These are phyloP conservation scores for Channa maculata DNA, from an alignment of 2,113 vertebrate genomes.

Conservation along the genomic window DNA sequence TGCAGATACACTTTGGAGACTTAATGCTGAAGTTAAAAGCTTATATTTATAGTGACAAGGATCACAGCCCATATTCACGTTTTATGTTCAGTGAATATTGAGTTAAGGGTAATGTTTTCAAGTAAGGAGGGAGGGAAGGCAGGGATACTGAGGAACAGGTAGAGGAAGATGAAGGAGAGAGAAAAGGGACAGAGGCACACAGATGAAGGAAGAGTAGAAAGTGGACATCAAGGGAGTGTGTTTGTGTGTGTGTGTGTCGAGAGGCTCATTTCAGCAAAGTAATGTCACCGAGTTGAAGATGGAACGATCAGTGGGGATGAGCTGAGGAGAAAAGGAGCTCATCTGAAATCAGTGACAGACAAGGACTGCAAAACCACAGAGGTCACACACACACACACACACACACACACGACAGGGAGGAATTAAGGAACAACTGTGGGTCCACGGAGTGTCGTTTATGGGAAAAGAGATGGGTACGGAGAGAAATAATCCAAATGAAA, in stretches of 20 bases:
- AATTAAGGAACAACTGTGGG: constrained; percentile 9
- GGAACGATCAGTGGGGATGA: constrained; percentile 7
- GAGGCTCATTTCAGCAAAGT: not conserved
- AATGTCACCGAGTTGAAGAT: not conserved
- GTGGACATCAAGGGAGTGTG: constrained; percentile 1
- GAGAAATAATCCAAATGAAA: constrained; percentile 32
- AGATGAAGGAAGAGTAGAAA: not conserved
- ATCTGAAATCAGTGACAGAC: constrained; percentile 5
- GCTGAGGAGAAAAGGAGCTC: not conserved
- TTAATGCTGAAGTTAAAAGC: constrained; percentile 28
- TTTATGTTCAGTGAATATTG: not conserved
- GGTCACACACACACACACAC: constrained; percentile 15
- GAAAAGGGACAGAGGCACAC: not conserved
- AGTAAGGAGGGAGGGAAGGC: no score
- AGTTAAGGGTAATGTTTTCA: constrained; percentile 20
- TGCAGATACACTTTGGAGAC: constrained; percentile 16
- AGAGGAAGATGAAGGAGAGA: not conserved
- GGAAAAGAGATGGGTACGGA: not conserved
- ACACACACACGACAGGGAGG: not conserved
- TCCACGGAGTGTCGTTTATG: constrained; percentile 20
- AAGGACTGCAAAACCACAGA: constrained; percentile 10
- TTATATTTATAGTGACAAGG: constrained; percentile 46
- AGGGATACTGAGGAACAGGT: not conserved
- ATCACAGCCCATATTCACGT: constrained; percentile 16
- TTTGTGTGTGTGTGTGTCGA: constrained; percentile 5